Conservation (phyloP, 64 coral and sea anemone genomes). For the Pocillopora damicornis region DNA sequence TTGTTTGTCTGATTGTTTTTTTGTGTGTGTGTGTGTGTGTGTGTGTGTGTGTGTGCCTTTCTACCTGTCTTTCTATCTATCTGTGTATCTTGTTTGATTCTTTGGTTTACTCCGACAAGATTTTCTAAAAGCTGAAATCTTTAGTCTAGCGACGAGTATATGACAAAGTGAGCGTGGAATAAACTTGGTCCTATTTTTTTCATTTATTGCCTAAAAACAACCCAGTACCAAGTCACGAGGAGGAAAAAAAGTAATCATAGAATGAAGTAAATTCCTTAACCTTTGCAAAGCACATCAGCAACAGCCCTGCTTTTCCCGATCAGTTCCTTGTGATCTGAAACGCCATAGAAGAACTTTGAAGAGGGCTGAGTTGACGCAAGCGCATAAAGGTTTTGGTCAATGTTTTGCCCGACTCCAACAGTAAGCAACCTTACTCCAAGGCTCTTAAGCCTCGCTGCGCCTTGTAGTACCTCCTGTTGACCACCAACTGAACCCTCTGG, state of each 20-base stretch:
- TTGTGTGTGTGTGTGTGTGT: neutral
- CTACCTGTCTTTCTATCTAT: neutral
- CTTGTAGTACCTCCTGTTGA: constrained; percentile 20
- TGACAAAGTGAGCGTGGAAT: too few species aligned
- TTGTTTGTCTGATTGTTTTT: neutral
- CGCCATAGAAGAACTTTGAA: constrained; percentile 27
- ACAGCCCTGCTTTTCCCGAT: constrained; percentile 13
- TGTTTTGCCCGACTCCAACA: neutral
- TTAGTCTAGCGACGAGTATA: too few species aligned
- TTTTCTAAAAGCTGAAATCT: too few species aligned
- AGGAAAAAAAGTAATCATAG: neutral
- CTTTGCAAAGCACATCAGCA: constrained; percentile 54
- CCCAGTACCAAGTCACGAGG: neutral
- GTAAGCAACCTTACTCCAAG: constrained; percentile 41
- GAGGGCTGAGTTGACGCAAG: constrained; percentile 31
- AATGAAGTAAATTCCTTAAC: neutral
- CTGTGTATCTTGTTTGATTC: too few species aligned
- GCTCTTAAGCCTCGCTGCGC: constrained; percentile 39
- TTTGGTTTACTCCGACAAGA: too few species aligned
- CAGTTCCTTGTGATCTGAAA: constrained; percentile 15
- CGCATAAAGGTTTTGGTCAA: constrained; percentile 11
- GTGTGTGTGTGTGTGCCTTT: neutral
- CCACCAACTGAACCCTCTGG: constrained; percentile 10
- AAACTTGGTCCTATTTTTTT: too few species aligned
- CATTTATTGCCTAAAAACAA: neutral